phyloP scores from a whole-genome alignment of 2,888 invertebrate genomes.

The Ellobium chinense region DNA sequence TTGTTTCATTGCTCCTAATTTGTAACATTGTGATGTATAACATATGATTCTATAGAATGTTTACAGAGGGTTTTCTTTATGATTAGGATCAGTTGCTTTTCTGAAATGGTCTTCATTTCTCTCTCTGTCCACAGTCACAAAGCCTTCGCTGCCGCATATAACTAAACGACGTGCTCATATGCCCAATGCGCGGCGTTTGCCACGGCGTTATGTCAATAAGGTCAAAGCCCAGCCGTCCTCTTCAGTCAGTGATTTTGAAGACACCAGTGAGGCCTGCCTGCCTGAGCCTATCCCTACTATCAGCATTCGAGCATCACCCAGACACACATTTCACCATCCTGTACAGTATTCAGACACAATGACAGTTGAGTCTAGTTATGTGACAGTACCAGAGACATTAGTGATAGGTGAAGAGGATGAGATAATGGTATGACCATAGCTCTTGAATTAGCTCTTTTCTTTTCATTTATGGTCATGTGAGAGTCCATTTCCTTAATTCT shows the following conservation, averaged over 20 bases:
- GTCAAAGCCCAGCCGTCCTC: not conserved
- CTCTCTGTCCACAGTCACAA: conserved; percentile 59
- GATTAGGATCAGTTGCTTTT: no score
- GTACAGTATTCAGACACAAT: not conserved
- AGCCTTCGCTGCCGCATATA: conserved; percentile 63
- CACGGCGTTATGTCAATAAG: conserved; percentile 9
- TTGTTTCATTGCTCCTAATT: no score
- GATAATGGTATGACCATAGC: conserved; percentile 41
- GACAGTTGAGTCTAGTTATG: conserved; percentile 36
- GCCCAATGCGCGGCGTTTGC: conserved; percentile 57
- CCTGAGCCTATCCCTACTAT: conserved; percentile 29
- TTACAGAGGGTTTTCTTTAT: no score
- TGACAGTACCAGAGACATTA: conserved; percentile 25
- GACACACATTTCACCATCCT: no score
- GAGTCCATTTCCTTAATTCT: no score
- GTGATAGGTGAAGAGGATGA: conserved; percentile 29
- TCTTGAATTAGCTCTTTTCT: not conserved
- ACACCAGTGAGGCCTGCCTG: conserved; percentile 29
- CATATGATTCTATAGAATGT: no score
- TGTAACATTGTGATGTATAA: no score
- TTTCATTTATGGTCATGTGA: no score
- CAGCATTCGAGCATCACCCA: not conserved
- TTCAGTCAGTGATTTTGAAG: conserved; percentile 4
- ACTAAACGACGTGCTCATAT: conserved; percentile 62
- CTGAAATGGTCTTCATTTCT: no score